Evolutionary conservation across 2,113 vertebrate species (phyloP).

Genomic region (Otolemur garnettii): DNA sequence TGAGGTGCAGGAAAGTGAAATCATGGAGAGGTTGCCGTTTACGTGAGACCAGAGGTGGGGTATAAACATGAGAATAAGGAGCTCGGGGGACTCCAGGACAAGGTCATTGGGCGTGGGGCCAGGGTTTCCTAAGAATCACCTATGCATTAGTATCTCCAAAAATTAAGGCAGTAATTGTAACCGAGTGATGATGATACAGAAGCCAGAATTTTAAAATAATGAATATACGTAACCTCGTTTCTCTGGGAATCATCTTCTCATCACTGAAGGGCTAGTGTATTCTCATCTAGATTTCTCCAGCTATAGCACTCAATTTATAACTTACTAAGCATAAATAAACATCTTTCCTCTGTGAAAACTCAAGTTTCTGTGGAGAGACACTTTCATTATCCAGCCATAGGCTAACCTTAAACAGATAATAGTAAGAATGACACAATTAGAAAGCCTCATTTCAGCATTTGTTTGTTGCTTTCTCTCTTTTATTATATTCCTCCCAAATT

Average conservation of each 20-base stretch:
- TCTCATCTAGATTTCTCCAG: not conserved
- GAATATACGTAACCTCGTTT: not conserved
- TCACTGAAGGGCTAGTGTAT: not conserved
- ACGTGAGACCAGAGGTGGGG: not conserved
- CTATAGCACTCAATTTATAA: not conserved
- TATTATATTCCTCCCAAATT: not conserved
- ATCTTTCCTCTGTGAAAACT: not conserved
- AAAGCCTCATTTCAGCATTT: not conserved
- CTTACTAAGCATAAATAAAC: not conserved
- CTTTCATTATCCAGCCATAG: not conserved
- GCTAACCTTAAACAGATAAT: constrained; percentile 11
- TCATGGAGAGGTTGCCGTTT: not conserved
- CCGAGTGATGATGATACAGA: not conserved
- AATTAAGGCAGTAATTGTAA: not conserved
- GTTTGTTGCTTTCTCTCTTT: not conserved
- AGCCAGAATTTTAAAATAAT: not conserved
- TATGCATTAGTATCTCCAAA: not conserved
- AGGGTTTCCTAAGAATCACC: not conserved
- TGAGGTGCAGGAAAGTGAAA: not conserved
- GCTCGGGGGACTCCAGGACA: not conserved
- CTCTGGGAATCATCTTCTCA: not conserved
- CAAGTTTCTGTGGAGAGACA: not conserved
- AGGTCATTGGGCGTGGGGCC: not conserved
- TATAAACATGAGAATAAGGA: not conserved
- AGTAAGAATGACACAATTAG: not conserved